Conservation (phyloP, 2,113 vertebrate species). For the human (Homo sapiens) region DNA sequence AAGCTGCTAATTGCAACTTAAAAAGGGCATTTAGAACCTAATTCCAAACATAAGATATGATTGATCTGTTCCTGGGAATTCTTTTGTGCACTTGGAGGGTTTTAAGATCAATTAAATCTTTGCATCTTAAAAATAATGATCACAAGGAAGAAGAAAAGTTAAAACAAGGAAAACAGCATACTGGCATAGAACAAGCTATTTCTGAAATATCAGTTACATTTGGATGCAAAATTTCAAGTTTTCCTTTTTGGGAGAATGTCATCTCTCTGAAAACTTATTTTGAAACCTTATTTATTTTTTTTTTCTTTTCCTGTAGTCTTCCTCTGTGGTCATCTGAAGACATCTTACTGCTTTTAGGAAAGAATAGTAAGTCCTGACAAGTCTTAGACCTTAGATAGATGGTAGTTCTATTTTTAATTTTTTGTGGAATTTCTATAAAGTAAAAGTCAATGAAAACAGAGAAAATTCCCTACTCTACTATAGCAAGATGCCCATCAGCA, state of each 20-base stretch:
- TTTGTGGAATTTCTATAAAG: not conserved
- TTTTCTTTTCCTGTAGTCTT: not conserved
- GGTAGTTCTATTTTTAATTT: no score
- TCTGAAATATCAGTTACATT: constrained; percentile 8
- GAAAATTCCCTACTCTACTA: not conserved
- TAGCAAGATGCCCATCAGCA: not conserved
- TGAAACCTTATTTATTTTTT: not conserved
- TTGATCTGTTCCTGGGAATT: not conserved
- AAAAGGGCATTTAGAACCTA: not conserved
- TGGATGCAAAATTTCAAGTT: not conserved
- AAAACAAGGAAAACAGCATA: not conserved
- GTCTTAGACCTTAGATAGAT: not conserved
- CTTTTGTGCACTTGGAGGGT: not conserved
- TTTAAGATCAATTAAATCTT: constrained; percentile 10
- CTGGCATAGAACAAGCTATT: not conserved
- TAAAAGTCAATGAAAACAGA: not conserved
- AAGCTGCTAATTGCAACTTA: not conserved
- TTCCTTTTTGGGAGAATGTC: not conserved
- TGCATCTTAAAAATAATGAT: not conserved
- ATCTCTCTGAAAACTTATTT: not conserved
- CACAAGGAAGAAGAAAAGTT: not conserved
- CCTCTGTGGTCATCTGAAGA: not conserved
- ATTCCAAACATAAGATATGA: not conserved
- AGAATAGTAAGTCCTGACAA: not conserved
- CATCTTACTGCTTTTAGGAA: not conserved